Conservation (phyloP, 2,888 invertebrate genomes). For the Lasioglossum villosulum region DNA sequence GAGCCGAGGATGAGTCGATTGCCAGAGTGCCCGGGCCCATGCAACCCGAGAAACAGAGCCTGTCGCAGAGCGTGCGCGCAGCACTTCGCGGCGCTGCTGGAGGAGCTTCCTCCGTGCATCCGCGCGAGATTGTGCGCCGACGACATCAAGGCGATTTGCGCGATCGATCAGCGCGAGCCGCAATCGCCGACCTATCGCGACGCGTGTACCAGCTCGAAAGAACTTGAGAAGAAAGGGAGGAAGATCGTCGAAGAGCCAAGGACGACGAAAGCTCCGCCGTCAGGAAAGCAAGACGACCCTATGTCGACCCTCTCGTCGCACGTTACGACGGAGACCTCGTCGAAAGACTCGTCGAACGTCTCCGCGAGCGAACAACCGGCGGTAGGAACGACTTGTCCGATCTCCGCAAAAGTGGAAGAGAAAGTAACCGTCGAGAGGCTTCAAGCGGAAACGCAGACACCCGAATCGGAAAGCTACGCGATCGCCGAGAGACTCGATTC, state of each 20-base stretch:
- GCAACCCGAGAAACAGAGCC: constrained; percentile 66
- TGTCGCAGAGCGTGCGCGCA: constrained; percentile 26
- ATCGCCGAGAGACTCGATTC: background rate
- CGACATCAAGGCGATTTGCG: background rate
- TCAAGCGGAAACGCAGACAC: constrained; percentile 5
- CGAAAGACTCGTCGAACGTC: no score
- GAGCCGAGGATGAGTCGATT: constrained; percentile 29
- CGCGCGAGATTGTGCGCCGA: constrained; percentile 35
- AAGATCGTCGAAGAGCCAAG: background rate
- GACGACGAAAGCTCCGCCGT: background rate
- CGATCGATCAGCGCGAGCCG: background rate
- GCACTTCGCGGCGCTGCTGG: constrained; percentile 30
- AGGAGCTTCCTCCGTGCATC: constrained; percentile 40
- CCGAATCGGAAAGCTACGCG: background rate
- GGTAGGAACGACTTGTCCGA: background rate
- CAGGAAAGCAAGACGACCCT: background rate
- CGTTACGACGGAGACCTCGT: no score
- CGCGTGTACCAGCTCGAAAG: background rate
- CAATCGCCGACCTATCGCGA: rapidly evolving
- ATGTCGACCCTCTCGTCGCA: no score
- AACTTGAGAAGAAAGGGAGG: background rate
- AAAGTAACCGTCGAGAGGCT: background rate
- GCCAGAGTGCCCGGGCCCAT: constrained; percentile 73
- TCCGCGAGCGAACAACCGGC: no score
- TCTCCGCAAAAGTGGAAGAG: background rate